A percentile compares a stretch with the other conserved stretches of the same genome.
phyloP scores from a whole-genome alignment of 2,113 vertebrate species.

The Heptranchias perlo region DNA sequence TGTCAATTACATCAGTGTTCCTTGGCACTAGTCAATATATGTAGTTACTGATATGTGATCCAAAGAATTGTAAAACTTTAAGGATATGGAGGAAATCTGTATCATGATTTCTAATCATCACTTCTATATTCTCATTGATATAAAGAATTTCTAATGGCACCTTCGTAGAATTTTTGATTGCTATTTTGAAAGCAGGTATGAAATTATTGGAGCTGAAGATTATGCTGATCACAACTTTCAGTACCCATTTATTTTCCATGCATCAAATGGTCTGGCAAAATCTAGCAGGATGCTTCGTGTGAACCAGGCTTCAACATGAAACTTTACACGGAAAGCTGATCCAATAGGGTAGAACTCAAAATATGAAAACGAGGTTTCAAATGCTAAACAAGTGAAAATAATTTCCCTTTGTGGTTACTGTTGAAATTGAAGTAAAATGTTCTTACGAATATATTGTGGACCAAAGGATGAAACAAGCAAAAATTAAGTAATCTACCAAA shows the following conservation, averaged over 20 bases:
- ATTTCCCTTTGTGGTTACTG: too few relatives aligned
- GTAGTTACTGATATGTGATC: not conserved
- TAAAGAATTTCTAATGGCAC: not conserved
- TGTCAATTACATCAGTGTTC: not conserved
- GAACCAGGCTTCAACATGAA: too few relatives aligned
- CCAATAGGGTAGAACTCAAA: not conserved
- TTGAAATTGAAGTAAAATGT: too few relatives aligned
- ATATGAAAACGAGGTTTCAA: not conserved
- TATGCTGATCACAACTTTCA: not conserved
- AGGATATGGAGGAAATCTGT: not conserved
- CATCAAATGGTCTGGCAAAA: not conserved
- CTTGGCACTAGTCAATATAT: not conserved
- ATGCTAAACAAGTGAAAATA: too few relatives aligned
- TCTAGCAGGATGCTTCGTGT: not conserved
- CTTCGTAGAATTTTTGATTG: not conserved
- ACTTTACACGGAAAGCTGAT: not conserved
- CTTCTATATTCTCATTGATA: not conserved
- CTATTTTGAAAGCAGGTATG: not conserved
- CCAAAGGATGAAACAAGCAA: not conserved
- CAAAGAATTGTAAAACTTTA: not conserved
- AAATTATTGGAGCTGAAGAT: not conserved
- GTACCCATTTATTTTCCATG: not conserved
- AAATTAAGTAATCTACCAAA: not conserved
- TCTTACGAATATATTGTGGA: too few relatives aligned
- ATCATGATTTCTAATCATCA: not conserved